These are phyloP conservation scores for Lithodes maja DNA, from an alignment of 2,888 invertebrate species.

Conservation along the genomic window DNA sequence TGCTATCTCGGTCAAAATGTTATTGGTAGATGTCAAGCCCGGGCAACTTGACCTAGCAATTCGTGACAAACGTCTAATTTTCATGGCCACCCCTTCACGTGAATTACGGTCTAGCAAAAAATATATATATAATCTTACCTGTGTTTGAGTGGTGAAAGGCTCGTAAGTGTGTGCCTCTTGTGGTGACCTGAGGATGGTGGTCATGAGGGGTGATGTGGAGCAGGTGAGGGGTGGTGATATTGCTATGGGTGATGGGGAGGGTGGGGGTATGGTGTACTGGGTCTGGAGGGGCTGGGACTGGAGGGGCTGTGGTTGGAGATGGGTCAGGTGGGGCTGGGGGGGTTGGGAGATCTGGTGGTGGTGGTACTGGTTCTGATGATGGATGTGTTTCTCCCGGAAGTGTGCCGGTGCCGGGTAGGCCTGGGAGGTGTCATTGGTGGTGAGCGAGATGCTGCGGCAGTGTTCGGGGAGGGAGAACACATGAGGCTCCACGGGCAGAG, in stretches of 20 bases:
- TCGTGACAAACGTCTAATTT: no score
- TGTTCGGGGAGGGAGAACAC: slow-evolving; percentile 63
- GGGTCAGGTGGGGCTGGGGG: slow-evolving; percentile 40
- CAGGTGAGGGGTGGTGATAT: slow-evolving; percentile 61
- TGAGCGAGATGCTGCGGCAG: slow-evolving; percentile 60
- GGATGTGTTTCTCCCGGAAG: slow-evolving; percentile 51
- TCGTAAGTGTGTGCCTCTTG: slow-evolving; percentile 63
- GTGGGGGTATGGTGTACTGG: slow-evolving; percentile 42
- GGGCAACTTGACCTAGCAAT: no score
- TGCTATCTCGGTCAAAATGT: no score
- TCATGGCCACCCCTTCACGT: no score
- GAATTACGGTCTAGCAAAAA: no score
- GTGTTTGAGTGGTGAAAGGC: slow-evolving; percentile 63
- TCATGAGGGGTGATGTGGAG: slow-evolving; percentile 53
- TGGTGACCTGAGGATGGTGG: slow-evolving; percentile 60
- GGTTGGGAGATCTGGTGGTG: slow-evolving; percentile 23
- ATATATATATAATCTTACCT: slow-evolving; percentile 62
- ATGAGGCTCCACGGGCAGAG: slow-evolving; percentile 56
- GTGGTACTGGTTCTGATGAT: slow-evolving; percentile 24
- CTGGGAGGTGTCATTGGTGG: slow-evolving; percentile 55
- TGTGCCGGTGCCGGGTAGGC: slow-evolving; percentile 60
- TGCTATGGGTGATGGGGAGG: slow-evolving; percentile 59
- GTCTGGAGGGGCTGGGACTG: slow-evolving; percentile 51
- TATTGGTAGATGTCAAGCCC: no score
- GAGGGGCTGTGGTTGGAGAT: slow-evolving; percentile 48